These are phyloP conservation scores for Chrysopilus asiliformis DNA, from an alignment of 2,888 invertebrate species.

Conservation along the genomic window DNA sequence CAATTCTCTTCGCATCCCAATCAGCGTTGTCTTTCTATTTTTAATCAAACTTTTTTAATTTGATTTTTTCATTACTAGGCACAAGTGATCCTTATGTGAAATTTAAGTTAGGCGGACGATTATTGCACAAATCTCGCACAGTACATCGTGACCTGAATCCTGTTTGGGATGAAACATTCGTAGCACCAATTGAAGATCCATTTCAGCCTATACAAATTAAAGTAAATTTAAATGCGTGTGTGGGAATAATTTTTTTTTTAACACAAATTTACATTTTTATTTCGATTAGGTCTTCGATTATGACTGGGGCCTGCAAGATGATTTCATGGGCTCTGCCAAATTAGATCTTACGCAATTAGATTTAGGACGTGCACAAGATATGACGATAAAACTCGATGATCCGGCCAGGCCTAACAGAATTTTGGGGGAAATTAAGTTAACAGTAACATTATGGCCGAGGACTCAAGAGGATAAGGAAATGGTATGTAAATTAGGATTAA, in stretches of 20 bases:
- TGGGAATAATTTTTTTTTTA: background rate
- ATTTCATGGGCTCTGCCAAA: conserved; percentile 90
- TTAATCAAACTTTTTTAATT: conserved; percentile 3
- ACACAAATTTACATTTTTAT: background rate
- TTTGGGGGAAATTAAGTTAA: conserved; percentile 75
- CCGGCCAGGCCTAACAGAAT: conserved; percentile 49
- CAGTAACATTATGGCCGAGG: conserved; percentile 78
- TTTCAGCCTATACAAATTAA: conserved; percentile 74
- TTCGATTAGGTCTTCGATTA: conserved; percentile 78
- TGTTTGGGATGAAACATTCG: conserved; percentile 95
- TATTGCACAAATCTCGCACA: conserved; percentile 87
- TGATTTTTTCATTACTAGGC: conserved; percentile 41
- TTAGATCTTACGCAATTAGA: conserved; percentile 76
- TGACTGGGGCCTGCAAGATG: conserved; percentile 93
- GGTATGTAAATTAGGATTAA: conserved; percentile 39
- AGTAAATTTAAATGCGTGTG: conserved; percentile 39
- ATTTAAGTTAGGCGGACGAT: conserved; percentile 75
- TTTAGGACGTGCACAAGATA: conserved; percentile 59
- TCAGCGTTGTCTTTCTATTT: too few relatives aligned
- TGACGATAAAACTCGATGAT: conserved; percentile 68
- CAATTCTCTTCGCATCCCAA: too few relatives aligned
- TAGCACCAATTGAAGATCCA: conserved; percentile 82
- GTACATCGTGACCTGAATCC: conserved; percentile 92
- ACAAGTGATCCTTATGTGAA: conserved; percentile 97
- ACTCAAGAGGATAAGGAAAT: conserved; percentile 91